Base-by-base conservation (phyloP, 2,888 invertebrate genomes). In the Oligia latruncula region DNA sequence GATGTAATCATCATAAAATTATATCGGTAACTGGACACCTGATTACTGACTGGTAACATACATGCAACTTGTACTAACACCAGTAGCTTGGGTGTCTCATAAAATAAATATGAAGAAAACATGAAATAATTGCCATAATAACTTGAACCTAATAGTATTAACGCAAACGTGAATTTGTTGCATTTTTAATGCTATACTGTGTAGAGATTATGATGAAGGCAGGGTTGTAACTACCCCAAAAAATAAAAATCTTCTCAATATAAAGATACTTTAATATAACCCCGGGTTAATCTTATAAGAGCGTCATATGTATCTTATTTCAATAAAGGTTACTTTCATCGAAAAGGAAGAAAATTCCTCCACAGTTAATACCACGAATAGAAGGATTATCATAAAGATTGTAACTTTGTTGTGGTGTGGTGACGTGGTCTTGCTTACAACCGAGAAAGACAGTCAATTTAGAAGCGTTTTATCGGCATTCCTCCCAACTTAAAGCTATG, bases 1-100 rank as follows among this genome's bases (percentile, higher is more conserved):
- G 68, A 75, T 77, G 84, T 77, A 84, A 86, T 84, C 77, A 80
- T 84, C 75, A 78, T 87, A 87, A 87, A 81, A 80, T 87, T 80
- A 78, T 74, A 87, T 85, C 58, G 68, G 84, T 84, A 86, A 84
- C 74, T 84, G 74, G 85, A 83, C 87, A 85, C 87, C 68, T 80
- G 76, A 83, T 85, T 77, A 80, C 71, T n/a, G 62, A 60, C 76
- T 64, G 58, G 66, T 80, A 64, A 64, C 29, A 71, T 55, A 79
- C 65, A 55, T 82, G 62, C 17, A 64, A 77, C 65, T 46, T 74
- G 70, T 74, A n/a, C 3, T 64, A 77, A 72, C 23, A 55, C 71
- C 49, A 71, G 86, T 74, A 74, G 74, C 52, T 76, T 55, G 6
- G 64, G 6, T 58, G 23, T 52, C 0, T 71, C 17, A 70, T 82